Base-by-base conservation (phyloP, 2,113 vertebrate genomes). In the Elephas maximus region DNA sequence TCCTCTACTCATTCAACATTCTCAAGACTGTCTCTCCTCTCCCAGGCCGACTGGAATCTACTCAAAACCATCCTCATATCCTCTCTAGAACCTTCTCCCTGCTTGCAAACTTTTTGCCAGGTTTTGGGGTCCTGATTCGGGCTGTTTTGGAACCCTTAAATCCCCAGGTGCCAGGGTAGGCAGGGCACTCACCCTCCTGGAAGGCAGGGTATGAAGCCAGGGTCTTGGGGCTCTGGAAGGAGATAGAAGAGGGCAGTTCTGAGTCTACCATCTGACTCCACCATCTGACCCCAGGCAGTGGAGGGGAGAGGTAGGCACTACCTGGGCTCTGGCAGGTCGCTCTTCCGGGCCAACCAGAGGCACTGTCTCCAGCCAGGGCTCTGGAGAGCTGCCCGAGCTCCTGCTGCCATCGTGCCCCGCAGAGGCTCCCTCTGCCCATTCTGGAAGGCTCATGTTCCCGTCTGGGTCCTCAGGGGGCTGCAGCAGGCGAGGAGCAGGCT, bases 151-250 rank as follows among this genome's bases (percentile, higher is more conserved):
- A 79, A 37, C 4, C 77, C 67, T 33, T n/a, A 33, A 23, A 21
- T 37, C 45, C 80, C 85, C 30, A 14, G 30, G 48, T 86, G 57
- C 30, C 44, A 18, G 73, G 53, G 45, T 6, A 30, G 7, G 53
- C 11, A 12, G 91, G 26, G 45, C 92, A 98, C 99, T 99, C 98
- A 99, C 99, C 99, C 51, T 99, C 98, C 98, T 98, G 99, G 98
- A 99, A 99, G 73, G 99, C 97, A 7, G 98, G 98, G 44, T 96
- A 98, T 48, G 97, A 98, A 15, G 98, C 97, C 9, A 76, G 33
- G 82, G 97, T 95, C 73, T 99, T 98, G 26, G 97, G 96, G 81
- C 96, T 98, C 99, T 99, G 98, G 71, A 98, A 98, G 94, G 45
- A 96, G 92, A 97, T 1, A 97, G 62, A 95, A 94, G 71, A 96